phyloP scores from a whole-genome alignment of 1,140 invertebrate genomes.

The Eufriesea mexicana region DNA sequence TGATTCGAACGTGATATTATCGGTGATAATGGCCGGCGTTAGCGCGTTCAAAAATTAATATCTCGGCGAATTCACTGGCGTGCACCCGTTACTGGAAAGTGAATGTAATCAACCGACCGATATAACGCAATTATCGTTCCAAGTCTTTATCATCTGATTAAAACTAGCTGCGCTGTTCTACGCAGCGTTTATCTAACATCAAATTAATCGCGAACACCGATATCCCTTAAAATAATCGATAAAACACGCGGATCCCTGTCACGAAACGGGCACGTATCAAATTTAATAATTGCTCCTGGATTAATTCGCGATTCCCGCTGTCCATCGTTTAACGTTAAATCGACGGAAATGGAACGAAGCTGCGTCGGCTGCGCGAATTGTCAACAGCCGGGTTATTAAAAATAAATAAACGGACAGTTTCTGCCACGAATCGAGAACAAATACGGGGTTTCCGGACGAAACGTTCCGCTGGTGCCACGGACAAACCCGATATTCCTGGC shows the following conservation, averaged over 20 bases:
- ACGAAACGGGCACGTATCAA: background rate
- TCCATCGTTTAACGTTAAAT: background rate
- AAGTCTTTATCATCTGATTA: slow-evolving; percentile 72
- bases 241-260: background rate
- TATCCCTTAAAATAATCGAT: background rate
- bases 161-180: slow-evolving; percentile 56
- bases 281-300: slow-evolving; percentile 22
- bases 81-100: slow-evolving; percentile 54
- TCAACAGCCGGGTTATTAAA: too few species aligned
- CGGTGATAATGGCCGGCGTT: slow-evolving; percentile 54
- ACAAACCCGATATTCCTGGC: slow-evolving; percentile 37
- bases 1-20: slow-evolving; percentile 62
- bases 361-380: too few species aligned
- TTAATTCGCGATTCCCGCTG: background rate
- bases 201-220: slow-evolving; percentile 28
- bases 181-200: slow-evolving; percentile 54
- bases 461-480: slow-evolving; percentile 24
- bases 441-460: slow-evolving; percentile 24
- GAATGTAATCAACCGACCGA: slow-evolving; percentile 72
- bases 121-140: slow-evolving; percentile 67
- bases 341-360: too few species aligned
- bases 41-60: slow-evolving; percentile 70
- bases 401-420: background rate
- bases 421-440: slow-evolving; percentile 40
- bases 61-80: slow-evolving; percentile 54